Evolutionary conservation across 2,113 vertebrate genomes (phyloP), one percentile per base, ranked within the genome.

Genomic region (Echinops telfairi): DNA sequence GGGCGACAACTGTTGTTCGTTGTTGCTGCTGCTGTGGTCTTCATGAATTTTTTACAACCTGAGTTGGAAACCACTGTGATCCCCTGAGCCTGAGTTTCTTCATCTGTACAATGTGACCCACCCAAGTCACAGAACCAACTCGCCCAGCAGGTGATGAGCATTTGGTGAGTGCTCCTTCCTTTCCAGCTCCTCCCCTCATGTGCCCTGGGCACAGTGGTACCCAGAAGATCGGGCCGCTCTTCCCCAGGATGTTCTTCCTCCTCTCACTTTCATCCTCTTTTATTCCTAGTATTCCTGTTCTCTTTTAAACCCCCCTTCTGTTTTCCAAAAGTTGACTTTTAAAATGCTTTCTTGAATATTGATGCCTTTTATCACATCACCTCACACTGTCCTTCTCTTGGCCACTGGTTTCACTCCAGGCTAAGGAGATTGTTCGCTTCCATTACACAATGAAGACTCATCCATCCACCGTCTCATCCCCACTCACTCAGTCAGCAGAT

Each of bases 391-490:
- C 66, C 95, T 92, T 92, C 36, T 93, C 36, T 11, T 68, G 25
- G 27, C 25, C 60, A 58, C 1, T 75, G 31, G 83, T 89, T 57
- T 9, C 68, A 83, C 88, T 79, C 16, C 60, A 78, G n/a, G 36
- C 60, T 81, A 89, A 90, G 40, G n/a, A 31, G 91, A 77, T 76
- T 43, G 29, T 27, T 93, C 76, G 90, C 80, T 86, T 93, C 90
- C 78, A 33, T 86, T 36, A 40, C 79, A 86, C 92, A 83, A 90
- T 22, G 81, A 90, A 53, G n/a, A 84, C 68, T 88, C 75, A 84
- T 9, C 9, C 4, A 60, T 23, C n/a, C n/a, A 6, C 12, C 25
- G 70, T 16, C 40, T 11, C 10, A 70, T 86, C 60, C 76, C 76
- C 47, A 58, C 66, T 66, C 12, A 57, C 79, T 3, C 68, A 64